Evolutionary conservation across 2,888 invertebrate species (phyloP).

Genomic region (Pristionchus mayeri): DNA sequence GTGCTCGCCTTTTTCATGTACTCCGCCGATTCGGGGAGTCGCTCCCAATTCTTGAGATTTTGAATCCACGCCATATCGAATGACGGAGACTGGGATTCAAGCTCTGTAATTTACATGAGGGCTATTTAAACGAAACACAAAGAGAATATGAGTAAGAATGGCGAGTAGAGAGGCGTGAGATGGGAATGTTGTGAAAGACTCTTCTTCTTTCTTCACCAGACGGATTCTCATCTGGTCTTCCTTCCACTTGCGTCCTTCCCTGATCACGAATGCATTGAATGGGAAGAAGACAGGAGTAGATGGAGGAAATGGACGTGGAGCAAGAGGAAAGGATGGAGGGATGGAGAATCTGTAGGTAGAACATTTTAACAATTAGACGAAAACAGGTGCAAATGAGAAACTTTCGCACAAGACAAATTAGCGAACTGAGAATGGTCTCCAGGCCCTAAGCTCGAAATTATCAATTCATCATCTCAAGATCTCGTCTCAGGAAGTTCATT

Average conservation of each 20-base stretch:
- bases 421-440: too few relatives aligned
- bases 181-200: background rate
- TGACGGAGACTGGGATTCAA: too few relatives aligned
- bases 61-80: slow-evolving; percentile 68
- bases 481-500: too few relatives aligned
- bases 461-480: too few relatives aligned
- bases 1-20: slow-evolving; percentile 67
- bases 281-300: background rate
- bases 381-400: too few relatives aligned
- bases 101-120: too few relatives aligned
- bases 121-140: too few relatives aligned
- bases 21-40: slow-evolving; percentile 65
- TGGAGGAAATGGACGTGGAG: background rate
- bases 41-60: slow-evolving; percentile 70
- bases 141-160: background rate
- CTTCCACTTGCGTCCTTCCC: background rate
- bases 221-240: slow-evolving; percentile 21
- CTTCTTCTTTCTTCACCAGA: background rate
- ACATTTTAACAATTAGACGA: too few relatives aligned
- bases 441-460: too few relatives aligned
- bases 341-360: too few relatives aligned
- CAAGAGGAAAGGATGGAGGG: background rate
- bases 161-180: background rate
- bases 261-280: slow-evolving; percentile 33
- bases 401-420: too few relatives aligned